Evolutionary conservation across 2,797 vertebrate species (phyloP), one percentile per base, ranked within the genome.

Genomic region (Pseudopleuronectes americanus): DNA sequence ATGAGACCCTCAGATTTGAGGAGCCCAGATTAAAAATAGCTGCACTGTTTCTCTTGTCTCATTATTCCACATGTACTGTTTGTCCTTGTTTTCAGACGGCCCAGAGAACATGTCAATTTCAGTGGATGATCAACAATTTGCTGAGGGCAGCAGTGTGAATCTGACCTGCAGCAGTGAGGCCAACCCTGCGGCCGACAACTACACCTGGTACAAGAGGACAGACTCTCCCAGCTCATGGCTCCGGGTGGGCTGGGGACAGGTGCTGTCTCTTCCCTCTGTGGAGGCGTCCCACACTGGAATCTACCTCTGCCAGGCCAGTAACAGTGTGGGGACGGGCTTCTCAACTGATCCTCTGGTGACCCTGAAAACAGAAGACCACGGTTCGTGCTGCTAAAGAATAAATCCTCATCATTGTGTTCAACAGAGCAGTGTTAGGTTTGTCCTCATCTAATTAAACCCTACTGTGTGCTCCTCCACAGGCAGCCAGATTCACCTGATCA

Each of bases 151-250:
- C 64, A 65, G 54, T 19, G 74, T 86, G 57, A 78, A 67, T 31
- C 61, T 88, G 76, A 82, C 69, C 77, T 92, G 89, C 80, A 82
- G 23, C 78, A 79, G 78, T 48, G 21, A 2, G 12, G 85, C 84
- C 22, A 83, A 81, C 47, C 90, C 89, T 51, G 64, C 74, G 17
- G 74, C 80, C 58, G 28, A 72, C 28, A 26, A 0, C 48, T 80
- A 82, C 62, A 84, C 66, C 60, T 87, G 85, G 84, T 84, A 70
- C 72, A 57, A n/a, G 6, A 36, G 19, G 26, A 23, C 31, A 8
- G 21, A 43, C 4, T 17, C 57, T 0, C 1, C 54, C 65, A 74
- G 57, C 57, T 24, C 64, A 6, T 6, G 24, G 59, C 6, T 75
- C 16, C 76, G 45, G 61, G 77, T 81, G 60, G 84, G 79, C 24